Conservation (phyloP, 2,888 invertebrate species). For the Thera britannica region DNA sequence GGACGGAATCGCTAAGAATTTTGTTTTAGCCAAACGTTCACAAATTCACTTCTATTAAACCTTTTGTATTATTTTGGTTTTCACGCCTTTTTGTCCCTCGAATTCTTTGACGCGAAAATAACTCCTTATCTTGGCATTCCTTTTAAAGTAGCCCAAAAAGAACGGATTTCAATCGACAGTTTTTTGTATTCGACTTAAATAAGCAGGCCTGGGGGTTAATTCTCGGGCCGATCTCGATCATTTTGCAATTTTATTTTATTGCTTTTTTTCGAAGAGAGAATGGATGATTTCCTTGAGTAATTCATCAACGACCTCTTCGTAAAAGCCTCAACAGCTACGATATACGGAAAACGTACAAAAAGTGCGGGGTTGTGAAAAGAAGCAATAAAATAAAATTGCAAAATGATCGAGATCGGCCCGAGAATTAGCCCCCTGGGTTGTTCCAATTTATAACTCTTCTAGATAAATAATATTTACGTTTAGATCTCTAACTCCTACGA, state of each 20-base stretch:
- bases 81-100: constrained; percentile 83
- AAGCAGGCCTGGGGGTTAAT: constrained; percentile 65
- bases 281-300: too few species aligned
- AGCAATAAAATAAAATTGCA: too few species aligned
- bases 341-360: too few species aligned
- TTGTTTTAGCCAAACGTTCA: constrained; percentile 84
- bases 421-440: too few species aligned
- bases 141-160: constrained; percentile 79
- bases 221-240: too few species aligned
- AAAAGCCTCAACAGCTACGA: too few species aligned
- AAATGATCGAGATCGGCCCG: too few species aligned
- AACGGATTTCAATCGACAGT: constrained; percentile 65
- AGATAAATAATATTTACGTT: constrained; percentile 55
- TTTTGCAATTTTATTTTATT: too few species aligned
- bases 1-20: constrained; percentile 83
- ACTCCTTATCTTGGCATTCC: constrained; percentile 83
- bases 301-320: too few species aligned
- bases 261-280: too few species aligned
- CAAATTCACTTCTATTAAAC: constrained; percentile 82
- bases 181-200: constrained; percentile 74
- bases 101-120: constrained; percentile 83
- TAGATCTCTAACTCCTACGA: background rate
- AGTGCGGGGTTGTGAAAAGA: too few species aligned
- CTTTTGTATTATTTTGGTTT: constrained; percentile 84
- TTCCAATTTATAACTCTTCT: constrained; percentile 64